A percentile compares a stretch with the other conserved stretches of the same genome.
Evolutionary conservation across 2,797 vertebrate genomes (phyloP).

Genomic region (Antennarius maculatus): DNA sequence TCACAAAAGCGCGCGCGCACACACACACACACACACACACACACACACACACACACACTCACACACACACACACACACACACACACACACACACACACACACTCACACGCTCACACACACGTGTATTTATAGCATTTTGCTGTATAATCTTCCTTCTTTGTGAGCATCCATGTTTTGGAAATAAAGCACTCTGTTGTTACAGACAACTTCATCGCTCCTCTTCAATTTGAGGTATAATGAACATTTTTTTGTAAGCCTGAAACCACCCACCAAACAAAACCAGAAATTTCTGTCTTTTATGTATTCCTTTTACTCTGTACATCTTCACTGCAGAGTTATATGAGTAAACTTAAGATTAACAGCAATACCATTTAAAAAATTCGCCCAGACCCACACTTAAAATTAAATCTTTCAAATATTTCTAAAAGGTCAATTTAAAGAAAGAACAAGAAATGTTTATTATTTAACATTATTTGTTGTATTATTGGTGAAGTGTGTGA

Average conservation of each 20-base stretch:
- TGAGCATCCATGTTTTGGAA: slow-evolving; percentile 74
- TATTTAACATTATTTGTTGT: not conserved
- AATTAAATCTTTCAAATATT: not conserved
- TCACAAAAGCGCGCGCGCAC: not conserved
- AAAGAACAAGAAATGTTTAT: not conserved
- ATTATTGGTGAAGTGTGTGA: not conserved
- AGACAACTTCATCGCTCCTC: slow-evolving; percentile 48
- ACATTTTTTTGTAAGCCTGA: slow-evolving; percentile 25
- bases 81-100: not conserved
- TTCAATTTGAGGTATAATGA: slow-evolving; percentile 29
- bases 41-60: not conserved
- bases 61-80: slow-evolving; percentile 1
- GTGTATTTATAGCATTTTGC: slow-evolving; percentile 16
- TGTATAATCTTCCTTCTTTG: slow-evolving; percentile 47
- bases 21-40: not conserved
- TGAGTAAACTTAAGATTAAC: not conserved
- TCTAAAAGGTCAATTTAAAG: not conserved
- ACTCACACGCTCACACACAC: slow-evolving; percentile 4
- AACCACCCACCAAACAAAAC: not conserved
- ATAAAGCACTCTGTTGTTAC: slow-evolving; percentile 72
- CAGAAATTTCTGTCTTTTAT: not conserved
- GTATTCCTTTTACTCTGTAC: not conserved
- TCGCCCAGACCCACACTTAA: not conserved
- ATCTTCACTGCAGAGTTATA: no score
- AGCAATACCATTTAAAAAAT: not conserved